These are phyloP conservation scores for Oryzias curvinotus DNA, from an alignment of 2,113 vertebrate species.

Conservation along the genomic window DNA sequence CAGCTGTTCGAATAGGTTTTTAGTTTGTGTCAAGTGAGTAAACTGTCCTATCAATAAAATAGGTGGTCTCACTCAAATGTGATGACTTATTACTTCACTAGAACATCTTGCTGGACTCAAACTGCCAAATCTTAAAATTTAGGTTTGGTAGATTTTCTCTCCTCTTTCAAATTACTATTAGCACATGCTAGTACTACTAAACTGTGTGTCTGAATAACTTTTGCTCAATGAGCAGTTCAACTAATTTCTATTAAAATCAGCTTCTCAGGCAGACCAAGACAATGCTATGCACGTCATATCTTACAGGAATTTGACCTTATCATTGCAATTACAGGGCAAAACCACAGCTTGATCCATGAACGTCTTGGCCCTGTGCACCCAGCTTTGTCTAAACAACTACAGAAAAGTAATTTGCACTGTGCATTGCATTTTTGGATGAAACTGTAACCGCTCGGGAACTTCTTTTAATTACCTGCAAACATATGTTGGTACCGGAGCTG, in stretches of 20 bases:
- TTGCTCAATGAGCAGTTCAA: conserved; percentile 3
- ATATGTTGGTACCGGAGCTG: conserved; percentile 70
- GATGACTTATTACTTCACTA: neutral
- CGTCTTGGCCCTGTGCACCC: conserved; percentile 41
- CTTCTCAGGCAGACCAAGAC: neutral
- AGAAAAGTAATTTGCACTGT: conserved; percentile 71
- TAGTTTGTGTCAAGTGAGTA: conserved; percentile 31
- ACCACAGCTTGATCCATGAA: conserved; percentile 31
- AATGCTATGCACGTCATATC: neutral
- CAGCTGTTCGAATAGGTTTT: conserved; percentile 39
- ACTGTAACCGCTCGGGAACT: conserved; percentile 67
- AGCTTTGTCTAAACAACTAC: conserved; percentile 67
- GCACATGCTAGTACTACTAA: too few relatives aligned
- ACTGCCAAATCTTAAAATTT: conserved; percentile 4
- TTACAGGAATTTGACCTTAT: conserved; percentile 13
- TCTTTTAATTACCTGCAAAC: conserved; percentile 80
- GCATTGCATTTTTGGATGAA: conserved; percentile 75
- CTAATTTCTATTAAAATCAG: conserved; percentile 4
- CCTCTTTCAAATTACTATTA: neutral
- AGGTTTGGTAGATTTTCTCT: neutral
- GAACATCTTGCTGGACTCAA: neutral
- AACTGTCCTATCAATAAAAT: conserved; percentile 8
- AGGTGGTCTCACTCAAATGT: conserved; percentile 4
- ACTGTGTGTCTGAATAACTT: neutral
- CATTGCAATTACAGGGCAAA: conserved; percentile 22